Base-by-base conservation (phyloP, 2,888 invertebrate species). In the Sinodicranocentrus sp. region DNA sequence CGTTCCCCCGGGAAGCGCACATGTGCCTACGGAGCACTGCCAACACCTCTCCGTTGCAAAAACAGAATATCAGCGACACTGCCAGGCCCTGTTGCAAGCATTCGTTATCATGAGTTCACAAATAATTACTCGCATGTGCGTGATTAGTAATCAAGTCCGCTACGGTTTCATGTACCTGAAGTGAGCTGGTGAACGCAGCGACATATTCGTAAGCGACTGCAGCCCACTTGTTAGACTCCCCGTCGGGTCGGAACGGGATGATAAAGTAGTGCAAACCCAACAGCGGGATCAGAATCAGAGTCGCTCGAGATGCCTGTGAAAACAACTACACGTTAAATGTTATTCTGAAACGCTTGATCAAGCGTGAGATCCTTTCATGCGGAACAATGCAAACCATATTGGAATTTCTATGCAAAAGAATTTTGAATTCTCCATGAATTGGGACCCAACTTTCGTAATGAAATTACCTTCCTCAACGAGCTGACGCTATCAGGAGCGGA, bases 81-180 rank as follows among this genome's bases (percentile, higher is more conserved):
- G 96, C 96, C 83, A 97, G 93, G 84, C 98, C 98, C 95, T 98
- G 94, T 1, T n/a, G n/a, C n/a, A n/a, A n/a, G n/a, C n/a, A n/a
- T n/a, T n/a, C n/a, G n/a, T n/a, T n/a, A n/a, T n/a, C n/a, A n/a
- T n/a, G n/a, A n/a, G n/a, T n/a, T n/a, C n/a, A n/a, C n/a, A n/a
- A n/a, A n/a, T n/a, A n/a, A n/a, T n/a, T n/a, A n/a, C n/a, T n/a
- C n/a, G n/a, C n/a, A n/a, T n/a, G n/a, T n/a, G n/a, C n/a, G n/a
- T n/a, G n/a, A n/a, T n/a, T n/a, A n/a, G n/a, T n/a, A n/a, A n/a
- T n/a, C n/a, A n/a, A n/a, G n/a, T n/a, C n/a, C n/a, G n/a, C n/a
- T n/a, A n/a, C n/a, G n/a, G n/a, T n/a, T n/a, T n/a, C n/a, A n/a
- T n/a, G n/a, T n/a, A 88, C 88, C 85, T 88, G 88, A 33, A 87